Conservation (phyloP, 2,113 vertebrate species). For the Stomatorhinus ivindoensis region DNA sequence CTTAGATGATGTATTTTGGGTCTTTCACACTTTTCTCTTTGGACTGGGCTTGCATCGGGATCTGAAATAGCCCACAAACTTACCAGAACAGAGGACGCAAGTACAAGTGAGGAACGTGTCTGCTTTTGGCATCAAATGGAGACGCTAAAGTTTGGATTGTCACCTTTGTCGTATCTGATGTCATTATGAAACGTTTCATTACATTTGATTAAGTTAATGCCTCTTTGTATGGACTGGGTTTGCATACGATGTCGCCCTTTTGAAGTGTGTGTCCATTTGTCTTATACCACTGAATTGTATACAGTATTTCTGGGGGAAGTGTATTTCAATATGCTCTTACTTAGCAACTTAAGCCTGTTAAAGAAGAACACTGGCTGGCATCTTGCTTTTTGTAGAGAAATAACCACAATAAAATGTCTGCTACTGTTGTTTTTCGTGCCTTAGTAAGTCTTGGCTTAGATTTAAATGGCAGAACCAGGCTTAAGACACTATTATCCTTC, state of each 20-base stretch:
- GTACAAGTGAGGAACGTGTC: neutral
- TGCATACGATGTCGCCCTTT: neutral
- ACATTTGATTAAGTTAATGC: constrained; percentile 7
- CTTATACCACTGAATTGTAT: neutral
- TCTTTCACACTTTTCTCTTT: neutral
- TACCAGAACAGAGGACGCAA: neutral
- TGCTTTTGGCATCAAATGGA: neutral
- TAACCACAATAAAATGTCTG: neutral
- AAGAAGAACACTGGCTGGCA: neutral
- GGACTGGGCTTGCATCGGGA: neutral
- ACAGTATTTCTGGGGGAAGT: neutral
- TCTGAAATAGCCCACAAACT: neutral
- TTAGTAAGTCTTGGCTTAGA: neutral
- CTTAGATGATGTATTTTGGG: neutral
- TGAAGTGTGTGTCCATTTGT: neutral
- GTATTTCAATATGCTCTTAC: neutral
- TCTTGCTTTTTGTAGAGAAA: constrained; percentile 9
- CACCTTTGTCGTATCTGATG: neutral
- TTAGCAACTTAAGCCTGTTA: neutral
- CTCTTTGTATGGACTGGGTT: constrained; percentile 23
- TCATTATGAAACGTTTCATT: neutral
- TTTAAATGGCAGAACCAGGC: neutral
- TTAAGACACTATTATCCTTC: neutral
- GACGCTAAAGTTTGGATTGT: neutral
- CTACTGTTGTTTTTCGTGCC: neutral